Percentiles rank a stretch among this genome's conserved stretches.
phyloP scores from a whole-genome alignment of 2,797 vertebrate species.

The Notolabrus celidotus region DNA sequence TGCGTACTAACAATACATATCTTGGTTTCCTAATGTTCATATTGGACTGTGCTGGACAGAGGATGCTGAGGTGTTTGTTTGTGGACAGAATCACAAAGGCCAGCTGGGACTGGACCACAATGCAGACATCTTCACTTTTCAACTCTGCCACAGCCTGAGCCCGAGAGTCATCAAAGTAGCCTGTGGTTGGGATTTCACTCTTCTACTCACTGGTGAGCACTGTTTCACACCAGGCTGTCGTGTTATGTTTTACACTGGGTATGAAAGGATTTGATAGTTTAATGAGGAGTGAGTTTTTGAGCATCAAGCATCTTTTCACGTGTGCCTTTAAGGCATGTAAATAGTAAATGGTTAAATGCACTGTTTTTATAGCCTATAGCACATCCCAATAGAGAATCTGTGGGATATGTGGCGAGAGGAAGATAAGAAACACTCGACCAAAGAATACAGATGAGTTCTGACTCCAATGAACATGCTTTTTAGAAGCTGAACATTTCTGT shows the following conservation, averaged over 20 bases:
- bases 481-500: too few species aligned
- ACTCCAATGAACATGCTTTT: too few species aligned
- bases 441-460: too few species aligned
- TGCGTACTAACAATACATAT: not conserved
- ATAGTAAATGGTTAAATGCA: too few species aligned
- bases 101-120: slow-evolving; percentile 91
- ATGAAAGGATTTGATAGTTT: too few species aligned
- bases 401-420: too few species aligned
- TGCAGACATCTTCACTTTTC: slow-evolving; percentile 83
- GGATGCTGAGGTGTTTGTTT: slow-evolving; percentile 87
- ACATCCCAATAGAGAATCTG: too few species aligned
- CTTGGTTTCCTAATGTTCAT: slow-evolving; percentile 9
- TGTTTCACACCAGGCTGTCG: not conserved
- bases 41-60: slow-evolving; percentile 72
- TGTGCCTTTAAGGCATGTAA: too few species aligned
- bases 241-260: not conserved
- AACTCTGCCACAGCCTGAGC: slow-evolving; percentile 79
- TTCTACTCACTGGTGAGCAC: slow-evolving; percentile 88
- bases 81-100: slow-evolving; percentile 92
- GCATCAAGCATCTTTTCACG: too few species aligned
- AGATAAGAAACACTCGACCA: too few species aligned
- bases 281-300: too few species aligned
- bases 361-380: too few species aligned
- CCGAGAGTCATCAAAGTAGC: slow-evolving; percentile 85
- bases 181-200: slow-evolving; percentile 96